Percentiles rank a stretch among this genome's conserved stretches.
Evolutionary conservation across 2,113 vertebrate species (phyloP).

Genomic region (Spea bombifrons): DNA sequence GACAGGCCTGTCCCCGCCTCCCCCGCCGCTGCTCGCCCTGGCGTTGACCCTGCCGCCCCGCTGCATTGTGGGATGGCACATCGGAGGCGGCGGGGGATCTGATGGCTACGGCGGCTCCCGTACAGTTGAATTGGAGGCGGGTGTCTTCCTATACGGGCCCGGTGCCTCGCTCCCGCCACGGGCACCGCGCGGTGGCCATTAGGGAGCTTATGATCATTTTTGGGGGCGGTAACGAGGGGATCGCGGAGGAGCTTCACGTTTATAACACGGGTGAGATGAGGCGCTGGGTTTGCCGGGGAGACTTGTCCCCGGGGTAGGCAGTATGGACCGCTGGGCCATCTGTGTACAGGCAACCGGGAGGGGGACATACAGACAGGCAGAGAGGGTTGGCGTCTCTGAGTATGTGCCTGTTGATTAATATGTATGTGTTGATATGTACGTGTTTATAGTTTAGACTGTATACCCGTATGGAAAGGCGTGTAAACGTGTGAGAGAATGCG

Average conservation of each 20-base stretch:
- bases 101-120: slow-evolving; percentile 69
- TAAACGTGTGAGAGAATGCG: too few species aligned
- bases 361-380: too few species aligned
- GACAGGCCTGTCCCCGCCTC: slow-evolving; percentile 3
- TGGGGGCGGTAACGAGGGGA: slow-evolving; percentile 93
- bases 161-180: slow-evolving; percentile 86
- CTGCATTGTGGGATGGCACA: slow-evolving; percentile 64
- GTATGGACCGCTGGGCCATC: too few species aligned
- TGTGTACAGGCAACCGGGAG: too few species aligned
- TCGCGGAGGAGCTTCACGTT: slow-evolving; percentile 89
- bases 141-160: slow-evolving; percentile 82
- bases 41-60: slow-evolving; percentile 50
- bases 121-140: slow-evolving; percentile 79
- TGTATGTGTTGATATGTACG: too few species aligned
- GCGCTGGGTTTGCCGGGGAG: slow-evolving; percentile 5
- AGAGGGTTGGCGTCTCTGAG: too few species aligned
- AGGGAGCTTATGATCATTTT: slow-evolving; percentile 89
- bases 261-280: slow-evolving; percentile 83
- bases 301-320: not conserved
- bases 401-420: too few species aligned
- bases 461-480: too few species aligned
- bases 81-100: slow-evolving; percentile 57
- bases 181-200: slow-evolving; percentile 86
- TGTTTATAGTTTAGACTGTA: too few species aligned
- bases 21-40: slow-evolving; percentile 20